Evolutionary conservation across 2,113 vertebrate species (phyloP).

Genomic region (Sinocyclocheilus anshuiensis): DNA sequence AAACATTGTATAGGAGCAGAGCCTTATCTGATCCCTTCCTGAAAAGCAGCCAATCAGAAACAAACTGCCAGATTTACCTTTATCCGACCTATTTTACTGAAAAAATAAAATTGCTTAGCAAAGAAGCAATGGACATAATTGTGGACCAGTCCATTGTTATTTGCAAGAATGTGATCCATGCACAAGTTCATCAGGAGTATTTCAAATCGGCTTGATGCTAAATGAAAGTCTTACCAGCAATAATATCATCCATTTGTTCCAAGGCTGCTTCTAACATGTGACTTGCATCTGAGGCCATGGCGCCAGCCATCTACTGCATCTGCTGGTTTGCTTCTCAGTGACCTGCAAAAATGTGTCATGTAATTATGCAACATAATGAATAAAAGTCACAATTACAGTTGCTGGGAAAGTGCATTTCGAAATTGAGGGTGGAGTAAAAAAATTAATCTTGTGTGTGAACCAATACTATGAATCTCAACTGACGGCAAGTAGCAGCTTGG

Average conservation of each 20-base stretch:
- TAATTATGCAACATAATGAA: not conserved
- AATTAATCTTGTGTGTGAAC: slow-evolving; percentile 8
- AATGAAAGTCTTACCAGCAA: slow-evolving; percentile 81
- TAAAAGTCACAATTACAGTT: slow-evolving; percentile 19
- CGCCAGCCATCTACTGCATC: slow-evolving; percentile 60
- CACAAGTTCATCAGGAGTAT: not conserved
- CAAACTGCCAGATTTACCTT: not conserved
- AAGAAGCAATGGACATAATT: not conserved
- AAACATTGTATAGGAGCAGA: slow-evolving; percentile 19
- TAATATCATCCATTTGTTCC: slow-evolving; percentile 98
- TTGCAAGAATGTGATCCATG: not conserved
- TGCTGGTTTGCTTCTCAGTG: slow-evolving; percentile 41
- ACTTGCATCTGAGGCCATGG: slow-evolving; percentile 93
- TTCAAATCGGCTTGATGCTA: not conserved
- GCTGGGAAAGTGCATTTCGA: slow-evolving; percentile 6
- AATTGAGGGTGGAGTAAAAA: slow-evolving; percentile 25
- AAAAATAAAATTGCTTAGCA: not conserved
- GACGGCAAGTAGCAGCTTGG: not conserved
- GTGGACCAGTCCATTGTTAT: not conserved
- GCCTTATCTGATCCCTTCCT: slow-evolving; percentile 30
- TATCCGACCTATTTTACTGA: not conserved
- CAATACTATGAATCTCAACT: not conserved
- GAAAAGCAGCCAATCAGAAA: not conserved
- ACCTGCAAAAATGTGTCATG: slow-evolving; percentile 36
- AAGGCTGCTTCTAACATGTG: slow-evolving; percentile 93